phyloP scores from a whole-genome alignment of 2,888 invertebrate genomes.

The Diarsia rubi region DNA sequence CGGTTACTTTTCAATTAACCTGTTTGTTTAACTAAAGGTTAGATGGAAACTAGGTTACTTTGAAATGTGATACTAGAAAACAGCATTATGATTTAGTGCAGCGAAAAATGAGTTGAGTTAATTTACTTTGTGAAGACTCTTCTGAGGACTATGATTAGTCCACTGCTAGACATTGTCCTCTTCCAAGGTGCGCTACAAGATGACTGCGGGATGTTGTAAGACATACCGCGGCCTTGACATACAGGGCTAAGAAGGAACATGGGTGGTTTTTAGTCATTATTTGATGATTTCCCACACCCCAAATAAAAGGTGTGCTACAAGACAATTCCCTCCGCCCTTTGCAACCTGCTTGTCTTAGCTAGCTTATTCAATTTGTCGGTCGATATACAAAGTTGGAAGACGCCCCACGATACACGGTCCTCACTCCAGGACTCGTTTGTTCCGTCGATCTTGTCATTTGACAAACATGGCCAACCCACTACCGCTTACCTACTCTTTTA shows the following conservation, averaged over 20 bases:
- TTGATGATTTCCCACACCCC: no score
- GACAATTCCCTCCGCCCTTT: no score
- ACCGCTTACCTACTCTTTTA: background rate
- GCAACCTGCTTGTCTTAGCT: background rate
- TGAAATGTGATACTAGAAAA: background rate
- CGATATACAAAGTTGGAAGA: background rate
- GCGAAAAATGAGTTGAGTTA: background rate
- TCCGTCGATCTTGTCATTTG: background rate
- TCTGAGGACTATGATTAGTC: background rate
- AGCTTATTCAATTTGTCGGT: background rate
- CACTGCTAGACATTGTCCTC: background rate
- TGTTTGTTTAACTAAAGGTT: background rate
- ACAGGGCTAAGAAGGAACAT: no score
- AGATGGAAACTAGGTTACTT: background rate
- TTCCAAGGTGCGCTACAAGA: background rate
- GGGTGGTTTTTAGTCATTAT: no score
- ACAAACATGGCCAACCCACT: background rate
- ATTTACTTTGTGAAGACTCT: background rate
- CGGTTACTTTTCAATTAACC: slow-evolving; percentile 12
- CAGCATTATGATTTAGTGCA: background rate
- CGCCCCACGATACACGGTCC: no score
- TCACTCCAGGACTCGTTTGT: background rate
- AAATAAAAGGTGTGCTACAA: no score
- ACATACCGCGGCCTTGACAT: no score
- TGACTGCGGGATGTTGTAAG: no score